phyloP scores from a whole-genome alignment of 2,113 vertebrate genomes.

The Melanostigma gelatinosum region DNA sequence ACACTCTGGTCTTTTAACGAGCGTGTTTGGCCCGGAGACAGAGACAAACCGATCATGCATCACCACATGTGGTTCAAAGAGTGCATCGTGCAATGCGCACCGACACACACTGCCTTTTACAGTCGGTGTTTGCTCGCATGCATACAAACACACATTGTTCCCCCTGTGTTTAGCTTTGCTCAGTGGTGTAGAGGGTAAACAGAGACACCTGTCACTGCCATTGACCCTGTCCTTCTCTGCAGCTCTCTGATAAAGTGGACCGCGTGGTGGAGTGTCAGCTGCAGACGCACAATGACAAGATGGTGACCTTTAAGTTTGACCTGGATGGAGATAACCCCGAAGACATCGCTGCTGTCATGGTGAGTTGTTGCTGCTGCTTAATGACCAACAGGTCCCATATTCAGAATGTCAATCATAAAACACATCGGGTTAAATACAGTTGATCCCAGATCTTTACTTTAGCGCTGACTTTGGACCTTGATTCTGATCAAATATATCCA shows the following conservation, averaged over 20 bases:
- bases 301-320: slow-evolving; percentile 99
- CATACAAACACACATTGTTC: slow-evolving; percentile 23
- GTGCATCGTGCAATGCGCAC: slow-evolving; percentile 7
- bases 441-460: neutral
- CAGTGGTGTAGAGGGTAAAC: slow-evolving; percentile 21
- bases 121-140: slow-evolving; percentile 8
- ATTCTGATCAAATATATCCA: neutral
- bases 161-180: slow-evolving; percentile 13
- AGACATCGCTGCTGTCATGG: slow-evolving; percentile 96
- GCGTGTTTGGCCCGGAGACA: slow-evolving; percentile 39
- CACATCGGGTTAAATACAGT: neutral
- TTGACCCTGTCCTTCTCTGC: slow-evolving; percentile 40
- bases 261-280: slow-evolving; percentile 97
- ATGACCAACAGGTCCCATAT: neutral
- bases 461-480: neutral
- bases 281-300: slow-evolving; percentile 98
- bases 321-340: slow-evolving; percentile 97
- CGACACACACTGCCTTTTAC: neutral
- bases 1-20: slow-evolving; percentile 42
- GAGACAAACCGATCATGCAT: slow-evolving; percentile 48
- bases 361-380: slow-evolving; percentile 68
- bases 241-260: slow-evolving; percentile 96
- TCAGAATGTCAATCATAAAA: neutral
- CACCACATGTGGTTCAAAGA: slow-evolving; percentile 9
- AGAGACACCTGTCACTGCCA: neutral